phyloP scores from a whole-genome alignment of 2,888 invertebrate genomes.

The Margaritifera margaritifera region DNA sequence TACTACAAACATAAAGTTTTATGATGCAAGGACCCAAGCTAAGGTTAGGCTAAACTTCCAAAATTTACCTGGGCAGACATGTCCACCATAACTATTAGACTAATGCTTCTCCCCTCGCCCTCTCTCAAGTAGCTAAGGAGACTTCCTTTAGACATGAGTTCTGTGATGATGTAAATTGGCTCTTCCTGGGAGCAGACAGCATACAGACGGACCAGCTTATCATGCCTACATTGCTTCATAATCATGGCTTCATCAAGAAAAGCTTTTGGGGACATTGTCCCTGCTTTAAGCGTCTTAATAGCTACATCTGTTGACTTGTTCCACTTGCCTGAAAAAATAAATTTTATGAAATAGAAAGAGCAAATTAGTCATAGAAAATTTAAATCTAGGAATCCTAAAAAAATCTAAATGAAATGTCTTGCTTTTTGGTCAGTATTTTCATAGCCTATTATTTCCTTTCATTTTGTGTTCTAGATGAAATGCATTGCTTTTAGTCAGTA shows the following conservation, averaged over 20 bases:
- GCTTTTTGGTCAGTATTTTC: too few species aligned
- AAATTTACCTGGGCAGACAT: conserved; percentile 87
- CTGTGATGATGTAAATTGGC: conserved; percentile 93
- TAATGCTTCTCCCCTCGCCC: conserved; percentile 84
- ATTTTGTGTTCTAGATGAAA: too few species aligned
- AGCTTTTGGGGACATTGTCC: conserved; percentile 97
- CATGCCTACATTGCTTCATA: conserved; percentile 98
- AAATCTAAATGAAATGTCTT: too few species aligned
- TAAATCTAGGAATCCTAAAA: background rate
- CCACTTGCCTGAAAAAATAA: conserved; percentile 81
- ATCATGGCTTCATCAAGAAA: conserved; percentile 98
- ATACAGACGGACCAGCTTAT: conserved; percentile 93
- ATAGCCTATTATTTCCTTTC: too few species aligned
- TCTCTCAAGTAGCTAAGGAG: conserved; percentile 92
- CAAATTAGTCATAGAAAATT: conserved; percentile 1
- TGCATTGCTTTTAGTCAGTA: too few species aligned
- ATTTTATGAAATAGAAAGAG: conserved; percentile 1
- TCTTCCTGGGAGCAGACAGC: conserved; percentile 95
- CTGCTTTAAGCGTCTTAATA: conserved; percentile 95
- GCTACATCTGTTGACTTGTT: conserved; percentile 95
- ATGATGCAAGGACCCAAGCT: too few species aligned
- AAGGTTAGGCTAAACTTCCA: background rate
- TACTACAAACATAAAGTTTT: too few species aligned
- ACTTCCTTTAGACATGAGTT: conserved; percentile 93
- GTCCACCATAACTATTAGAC: conserved; percentile 93